These are phyloP conservation scores for Temnothorax unifasciatus DNA, from an alignment of 2,888 invertebrate species.

Conservation along the genomic window DNA sequence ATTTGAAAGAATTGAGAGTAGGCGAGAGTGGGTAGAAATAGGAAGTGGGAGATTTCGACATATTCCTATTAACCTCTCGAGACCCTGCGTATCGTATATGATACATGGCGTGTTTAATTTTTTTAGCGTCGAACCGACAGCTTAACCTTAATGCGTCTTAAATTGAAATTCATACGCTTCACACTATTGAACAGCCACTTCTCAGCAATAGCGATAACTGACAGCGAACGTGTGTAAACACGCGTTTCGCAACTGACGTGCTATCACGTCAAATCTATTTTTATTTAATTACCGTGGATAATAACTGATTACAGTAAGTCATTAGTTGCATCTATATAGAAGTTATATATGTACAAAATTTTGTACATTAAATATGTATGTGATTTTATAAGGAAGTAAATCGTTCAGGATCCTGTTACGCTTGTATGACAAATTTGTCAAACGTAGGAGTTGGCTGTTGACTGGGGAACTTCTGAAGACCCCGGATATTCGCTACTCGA, in stretches of 20 bases:
- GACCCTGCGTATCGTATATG: conserved; percentile 25
- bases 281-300: not conserved
- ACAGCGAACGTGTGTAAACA: conserved; percentile 18
- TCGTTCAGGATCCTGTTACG: not conserved
- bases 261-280: not conserved
- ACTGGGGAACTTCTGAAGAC: conserved; percentile 32
- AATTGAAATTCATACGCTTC: conserved; percentile 48
- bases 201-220: conserved; percentile 1
- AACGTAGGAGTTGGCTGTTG: conserved; percentile 5
- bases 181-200: not conserved
- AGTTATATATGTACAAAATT: not conserved
- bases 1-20: conserved; percentile 22
- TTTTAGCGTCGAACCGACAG: conserved; percentile 16
- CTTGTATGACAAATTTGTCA: conserved; percentile 14
- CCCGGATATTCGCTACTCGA: conserved; percentile 35
- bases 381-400: not conserved
- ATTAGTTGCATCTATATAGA: not conserved
- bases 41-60: conserved; percentile 49
- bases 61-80: conserved; percentile 39
- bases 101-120: conserved; percentile 31
- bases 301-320: not conserved
- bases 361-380: not conserved
- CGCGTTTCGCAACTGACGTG: conserved; percentile 1
- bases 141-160: conserved; percentile 20
- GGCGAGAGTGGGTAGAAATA: conserved; percentile 40